These are phyloP conservation scores for Patiria pectinifera DNA, from an alignment of 53 echinoderm and acorn worm species.

Conservation along the genomic window DNA sequence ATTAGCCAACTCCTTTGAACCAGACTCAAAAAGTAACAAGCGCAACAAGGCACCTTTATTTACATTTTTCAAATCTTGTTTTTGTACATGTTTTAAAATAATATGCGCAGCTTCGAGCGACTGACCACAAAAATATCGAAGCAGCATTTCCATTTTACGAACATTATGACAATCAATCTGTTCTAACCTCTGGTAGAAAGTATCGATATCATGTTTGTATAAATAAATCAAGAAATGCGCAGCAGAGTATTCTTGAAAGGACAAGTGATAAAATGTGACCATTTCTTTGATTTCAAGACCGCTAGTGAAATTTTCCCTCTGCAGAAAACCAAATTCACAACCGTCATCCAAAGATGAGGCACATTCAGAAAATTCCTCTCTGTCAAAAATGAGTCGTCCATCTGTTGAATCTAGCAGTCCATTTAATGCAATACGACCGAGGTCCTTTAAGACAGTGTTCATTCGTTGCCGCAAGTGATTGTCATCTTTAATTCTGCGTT, in stretches of 20 bases:
- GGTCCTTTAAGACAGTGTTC: background rate
- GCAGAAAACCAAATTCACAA: background rate
- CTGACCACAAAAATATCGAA: background rate
- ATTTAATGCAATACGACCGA: background rate
- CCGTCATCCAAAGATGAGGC: background rate
- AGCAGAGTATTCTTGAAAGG: constrained; percentile 25
- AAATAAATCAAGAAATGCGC: background rate
- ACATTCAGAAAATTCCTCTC: background rate
- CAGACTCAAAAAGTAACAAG: background rate
- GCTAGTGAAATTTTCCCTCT: background rate
- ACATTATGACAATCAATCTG: background rate
- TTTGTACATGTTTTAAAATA: background rate
- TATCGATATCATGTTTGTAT: background rate
- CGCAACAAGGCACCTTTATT: background rate
- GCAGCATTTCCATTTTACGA: background rate
- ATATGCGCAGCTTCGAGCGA: background rate
- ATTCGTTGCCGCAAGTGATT: background rate
- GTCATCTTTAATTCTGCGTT: background rate
- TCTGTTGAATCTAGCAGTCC: background rate
- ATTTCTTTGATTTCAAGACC: background rate
- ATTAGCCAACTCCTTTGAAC: no score
- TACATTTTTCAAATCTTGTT: no score
- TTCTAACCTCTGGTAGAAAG: background rate
- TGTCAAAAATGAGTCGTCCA: background rate
- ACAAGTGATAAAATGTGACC: background rate